Conservation (phyloP, 2,113 vertebrate genomes). For the Rana temporaria region DNA sequence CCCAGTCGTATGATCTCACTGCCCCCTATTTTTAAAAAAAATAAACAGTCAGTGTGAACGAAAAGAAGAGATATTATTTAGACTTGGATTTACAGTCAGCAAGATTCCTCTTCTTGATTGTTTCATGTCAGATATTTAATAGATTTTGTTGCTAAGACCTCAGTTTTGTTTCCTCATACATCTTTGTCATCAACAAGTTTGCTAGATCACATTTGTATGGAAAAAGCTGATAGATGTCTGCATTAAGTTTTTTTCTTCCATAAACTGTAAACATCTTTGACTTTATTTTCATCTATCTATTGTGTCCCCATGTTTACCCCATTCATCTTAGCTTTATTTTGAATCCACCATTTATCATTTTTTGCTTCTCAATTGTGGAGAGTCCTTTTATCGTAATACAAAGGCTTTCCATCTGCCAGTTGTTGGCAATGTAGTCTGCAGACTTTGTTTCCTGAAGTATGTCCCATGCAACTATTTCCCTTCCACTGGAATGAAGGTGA, state of each 20-base stretch:
- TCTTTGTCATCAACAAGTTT: slow-evolving; percentile 14
- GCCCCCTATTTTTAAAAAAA: too few relatives aligned
- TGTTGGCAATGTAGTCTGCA: neutral
- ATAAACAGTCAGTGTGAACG: too few relatives aligned
- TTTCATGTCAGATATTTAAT: slow-evolving; percentile 19
- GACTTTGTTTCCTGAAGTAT: neutral
- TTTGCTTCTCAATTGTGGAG: neutral
- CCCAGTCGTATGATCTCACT: too few relatives aligned
- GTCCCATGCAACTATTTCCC: neutral
- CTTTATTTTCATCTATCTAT: slow-evolving; percentile 19
- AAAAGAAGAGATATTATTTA: neutral
- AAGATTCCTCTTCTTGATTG: neutral
- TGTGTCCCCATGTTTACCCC: slow-evolving; percentile 2
- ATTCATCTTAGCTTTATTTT: neutral
- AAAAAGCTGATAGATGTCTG: neutral
- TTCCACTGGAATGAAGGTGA: neutral
- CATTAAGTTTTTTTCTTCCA: slow-evolving; percentile 16
- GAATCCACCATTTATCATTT: neutral
- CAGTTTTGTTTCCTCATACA: slow-evolving; percentile 17
- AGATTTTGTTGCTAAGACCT: neutral
- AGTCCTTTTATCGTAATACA: neutral
- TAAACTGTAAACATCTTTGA: slow-evolving; percentile 6
- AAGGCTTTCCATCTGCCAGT: neutral
- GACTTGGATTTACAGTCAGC: slow-evolving; percentile 6
- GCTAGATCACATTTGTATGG: neutral